Conservation (phyloP, 2,888 invertebrate species). For the Agrotis puta region DNA sequence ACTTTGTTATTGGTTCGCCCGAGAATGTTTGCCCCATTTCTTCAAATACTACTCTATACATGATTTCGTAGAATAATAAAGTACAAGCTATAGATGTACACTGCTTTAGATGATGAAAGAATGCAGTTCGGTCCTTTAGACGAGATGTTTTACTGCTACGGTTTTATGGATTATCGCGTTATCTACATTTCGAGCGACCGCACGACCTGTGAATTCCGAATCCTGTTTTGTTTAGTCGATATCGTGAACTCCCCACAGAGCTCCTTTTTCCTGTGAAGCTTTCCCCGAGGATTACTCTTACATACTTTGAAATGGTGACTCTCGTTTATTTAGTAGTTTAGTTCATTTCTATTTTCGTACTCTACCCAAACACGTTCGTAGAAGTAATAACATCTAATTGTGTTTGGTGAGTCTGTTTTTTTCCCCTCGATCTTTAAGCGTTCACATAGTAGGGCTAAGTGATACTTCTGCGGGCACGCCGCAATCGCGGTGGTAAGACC, state of each 20-base stretch:
- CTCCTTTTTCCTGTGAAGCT: conserved; percentile 48
- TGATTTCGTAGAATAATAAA: neutral
- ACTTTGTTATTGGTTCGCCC: conserved; percentile 58
- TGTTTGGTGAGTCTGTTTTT: conserved; percentile 4
- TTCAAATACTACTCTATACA: conserved; percentile 12
- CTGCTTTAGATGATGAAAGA: neutral
- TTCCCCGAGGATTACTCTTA: conserved; percentile 53
- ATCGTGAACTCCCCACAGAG: conserved; percentile 47
- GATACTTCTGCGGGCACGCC: too few species aligned
- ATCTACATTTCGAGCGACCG: conserved; percentile 58
- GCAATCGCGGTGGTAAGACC: too few species aligned
- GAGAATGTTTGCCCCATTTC: conserved; percentile 43
- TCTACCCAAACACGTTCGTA: conserved; percentile 7
- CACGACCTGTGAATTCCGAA: conserved; percentile 57
- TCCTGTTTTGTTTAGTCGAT: conserved; percentile 61
- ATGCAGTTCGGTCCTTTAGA: conserved; percentile 17
- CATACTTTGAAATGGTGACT: conserved; percentile 39
- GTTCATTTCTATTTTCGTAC: conserved; percentile 40
- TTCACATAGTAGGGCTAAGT: neutral
- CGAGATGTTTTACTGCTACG: neutral
- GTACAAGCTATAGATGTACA: conserved; percentile 4
- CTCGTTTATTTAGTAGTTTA: conserved; percentile 47
- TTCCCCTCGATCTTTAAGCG: conserved; percentile 1
- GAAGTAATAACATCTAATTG: conserved; percentile 12
- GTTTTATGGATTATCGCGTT: conserved; percentile 52